These are phyloP conservation scores for Brachyalestes nurse DNA, from an alignment of 2,797 vertebrate genomes.

Conservation along the genomic window DNA sequence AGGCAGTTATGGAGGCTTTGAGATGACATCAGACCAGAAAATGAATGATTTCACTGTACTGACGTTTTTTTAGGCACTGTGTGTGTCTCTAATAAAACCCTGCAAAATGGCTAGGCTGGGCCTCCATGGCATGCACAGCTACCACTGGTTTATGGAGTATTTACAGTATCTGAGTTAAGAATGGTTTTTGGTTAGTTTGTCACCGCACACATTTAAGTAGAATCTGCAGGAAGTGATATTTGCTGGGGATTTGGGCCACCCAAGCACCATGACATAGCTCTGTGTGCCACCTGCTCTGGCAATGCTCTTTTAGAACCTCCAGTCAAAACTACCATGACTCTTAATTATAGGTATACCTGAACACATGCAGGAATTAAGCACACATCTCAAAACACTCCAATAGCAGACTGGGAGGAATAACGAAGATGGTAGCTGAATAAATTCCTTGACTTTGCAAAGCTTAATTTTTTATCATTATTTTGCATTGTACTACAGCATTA, in stretches of 20 bases:
- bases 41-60: slow-evolving; percentile 79
- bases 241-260: slow-evolving; percentile 68
- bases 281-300: slow-evolving; percentile 3
- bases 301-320: slow-evolving; percentile 7
- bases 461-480: neutral
- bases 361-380: neutral
- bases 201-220: slow-evolving; percentile 65
- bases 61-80: slow-evolving; percentile 64
- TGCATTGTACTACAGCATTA: neutral
- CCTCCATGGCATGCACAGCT: slow-evolving; percentile 70
- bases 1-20: slow-evolving; percentile 77
- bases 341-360: neutral
- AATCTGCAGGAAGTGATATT: slow-evolving; percentile 60
- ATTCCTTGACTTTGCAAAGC: neutral
- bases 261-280: slow-evolving; percentile 63
- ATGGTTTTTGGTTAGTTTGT: slow-evolving; percentile 62
- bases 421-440: neutral
- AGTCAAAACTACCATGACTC: slow-evolving; percentile 19
- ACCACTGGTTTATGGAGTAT: slow-evolving; percentile 67
- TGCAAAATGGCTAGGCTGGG: slow-evolving; percentile 67
- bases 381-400: no score
- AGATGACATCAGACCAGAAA: slow-evolving; percentile 81
- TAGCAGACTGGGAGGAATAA: neutral
- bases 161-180: slow-evolving; percentile 43
- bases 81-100: slow-evolving; percentile 74